Base-by-base conservation (phyloP, 92 coral and sea anemone genomes). In the Phymanthus crucifer region DNA sequence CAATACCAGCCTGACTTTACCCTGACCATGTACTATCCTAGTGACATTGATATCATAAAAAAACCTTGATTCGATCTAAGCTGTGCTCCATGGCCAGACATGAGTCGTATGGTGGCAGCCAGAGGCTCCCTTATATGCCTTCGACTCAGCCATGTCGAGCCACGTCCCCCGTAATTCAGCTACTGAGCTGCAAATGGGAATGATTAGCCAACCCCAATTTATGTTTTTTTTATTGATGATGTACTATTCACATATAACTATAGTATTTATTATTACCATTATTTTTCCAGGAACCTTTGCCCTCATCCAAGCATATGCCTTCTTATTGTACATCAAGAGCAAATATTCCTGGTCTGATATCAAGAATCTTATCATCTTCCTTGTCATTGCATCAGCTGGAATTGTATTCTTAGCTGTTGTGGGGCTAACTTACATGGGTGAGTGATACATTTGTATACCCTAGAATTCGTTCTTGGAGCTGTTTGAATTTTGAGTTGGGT, bases 261-360 rank as follows among this genome's bases (percentile, higher is more conserved):
- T 40, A 24, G 9, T 6, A 14, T 19, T 1, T 17, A 32, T 21
- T 14, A n/a, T 48, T 8, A 7, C 48, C 16, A 29, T 18, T 74
- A 13, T 34, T 32, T 58, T 70, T 78, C 24, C 75, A 94, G 98
- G 98, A 36, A 92, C 94, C n/a, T 95, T 95, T 83, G 98, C 98
- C 23, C 86, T 95, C 50, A 89, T 95, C 3, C 98, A 95, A 61
- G 98, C 98, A 34, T 95, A 93, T 77, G 95, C 92, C 40, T 95
- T 93, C 66, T 86, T 95, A 80, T 87, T 92, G 74, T 95, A 89
- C 72, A 27, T 95, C 0, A 89, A 87, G 84, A 87, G 81, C 61
- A 94, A 95, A 48, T 87, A 89, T 52, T 93, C 98, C 13, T 95
- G 98, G 98, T 78, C 97, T 21, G 98, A 95, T 70, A 93, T 95